Conservation (phyloP, 1,140 invertebrate genomes). For the Zophobas atratus region DNA sequence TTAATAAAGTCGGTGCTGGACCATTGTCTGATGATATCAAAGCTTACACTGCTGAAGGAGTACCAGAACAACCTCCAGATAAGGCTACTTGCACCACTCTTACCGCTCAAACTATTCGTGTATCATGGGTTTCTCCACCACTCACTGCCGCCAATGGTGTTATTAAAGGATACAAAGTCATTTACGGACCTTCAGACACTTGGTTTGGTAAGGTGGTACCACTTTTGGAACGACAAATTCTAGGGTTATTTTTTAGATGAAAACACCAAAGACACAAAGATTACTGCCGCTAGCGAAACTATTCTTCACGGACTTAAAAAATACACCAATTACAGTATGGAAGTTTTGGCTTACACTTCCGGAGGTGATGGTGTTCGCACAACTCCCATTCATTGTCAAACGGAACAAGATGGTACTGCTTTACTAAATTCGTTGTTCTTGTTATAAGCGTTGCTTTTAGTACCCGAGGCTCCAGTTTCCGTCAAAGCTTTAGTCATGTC, state of each 20-base stretch:
- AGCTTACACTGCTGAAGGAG: slow-evolving; percentile 93
- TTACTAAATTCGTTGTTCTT: slow-evolving; percentile 21
- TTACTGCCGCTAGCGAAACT: slow-evolving; percentile 92
- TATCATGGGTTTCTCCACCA: slow-evolving; percentile 94
- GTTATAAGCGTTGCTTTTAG: slow-evolving; percentile 71
- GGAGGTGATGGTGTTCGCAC: slow-evolving; percentile 96
- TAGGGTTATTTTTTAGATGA: slow-evolving; percentile 77
- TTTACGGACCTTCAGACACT: slow-evolving; percentile 92
- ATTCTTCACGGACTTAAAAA: slow-evolving; percentile 94
- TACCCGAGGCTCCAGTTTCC: slow-evolving; percentile 91
- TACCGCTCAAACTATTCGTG: slow-evolving; percentile 93
- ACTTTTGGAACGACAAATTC: slow-evolving; percentile 2
- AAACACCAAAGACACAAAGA: slow-evolving; percentile 92
- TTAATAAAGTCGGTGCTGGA: slow-evolving; percentile 94
- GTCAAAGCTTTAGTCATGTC: slow-evolving; percentile 96
- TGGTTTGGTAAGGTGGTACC: slow-evolving; percentile 85
- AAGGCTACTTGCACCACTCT: slow-evolving; percentile 92
- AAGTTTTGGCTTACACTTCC: slow-evolving; percentile 94
- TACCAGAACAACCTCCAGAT: slow-evolving; percentile 93
- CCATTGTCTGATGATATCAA: slow-evolving; percentile 91
- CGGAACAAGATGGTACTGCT: slow-evolving; percentile 91
- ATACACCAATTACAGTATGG: slow-evolving; percentile 97
- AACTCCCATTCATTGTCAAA: slow-evolving; percentile 92
- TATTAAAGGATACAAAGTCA: slow-evolving; percentile 96
- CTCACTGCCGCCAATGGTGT: slow-evolving; percentile 92